Evolutionary conservation across 2,888 invertebrate species (phyloP).

Genomic region (Griposia aprilina): DNA sequence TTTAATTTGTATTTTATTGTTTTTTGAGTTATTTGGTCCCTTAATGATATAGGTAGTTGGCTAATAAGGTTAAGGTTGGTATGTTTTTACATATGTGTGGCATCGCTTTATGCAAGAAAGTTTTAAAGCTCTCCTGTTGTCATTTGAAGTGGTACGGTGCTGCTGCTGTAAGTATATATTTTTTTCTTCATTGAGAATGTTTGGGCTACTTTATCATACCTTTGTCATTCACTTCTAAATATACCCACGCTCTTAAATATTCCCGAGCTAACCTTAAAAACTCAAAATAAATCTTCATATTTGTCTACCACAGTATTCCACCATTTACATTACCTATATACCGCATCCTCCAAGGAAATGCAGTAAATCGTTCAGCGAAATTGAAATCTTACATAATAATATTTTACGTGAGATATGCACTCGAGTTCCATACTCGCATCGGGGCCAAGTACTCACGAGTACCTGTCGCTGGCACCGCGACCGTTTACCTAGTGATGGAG

Average conservation of each 20-base stretch:
- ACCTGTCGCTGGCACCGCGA: slow-evolving; percentile 37
- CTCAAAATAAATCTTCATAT: not conserved
- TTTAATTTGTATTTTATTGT: too few relatives aligned
- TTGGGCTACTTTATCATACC: not conserved
- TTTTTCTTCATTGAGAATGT: not conserved
- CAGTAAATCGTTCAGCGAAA: slow-evolving; percentile 23
- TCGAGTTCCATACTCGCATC: slow-evolving; percentile 12
- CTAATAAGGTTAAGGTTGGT: too few relatives aligned
- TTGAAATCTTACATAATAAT: slow-evolving; percentile 33
- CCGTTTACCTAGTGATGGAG: slow-evolving; percentile 37
- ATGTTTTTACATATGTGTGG: not conserved
- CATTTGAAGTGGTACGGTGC: too few relatives aligned
- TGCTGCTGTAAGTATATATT: not conserved
- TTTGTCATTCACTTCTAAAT: not conserved
- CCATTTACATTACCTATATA: not conserved
- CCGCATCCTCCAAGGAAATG: slow-evolving; percentile 12
- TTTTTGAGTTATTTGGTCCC: too few relatives aligned
- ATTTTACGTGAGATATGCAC: slow-evolving; percentile 34
- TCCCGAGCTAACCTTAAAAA: not conserved
- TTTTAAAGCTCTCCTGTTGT: not conserved
- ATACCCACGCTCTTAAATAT: too few relatives aligned
- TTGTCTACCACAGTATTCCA: not conserved
- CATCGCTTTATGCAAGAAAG: not conserved
- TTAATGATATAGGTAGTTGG: too few relatives aligned
- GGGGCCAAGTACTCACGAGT: slow-evolving; percentile 4